Percentiles rank a stretch among this genome's conserved stretches.
Conservation (phyloP, 2,113 vertebrate genomes). For the Dicrurus megarhynchus region DNA sequence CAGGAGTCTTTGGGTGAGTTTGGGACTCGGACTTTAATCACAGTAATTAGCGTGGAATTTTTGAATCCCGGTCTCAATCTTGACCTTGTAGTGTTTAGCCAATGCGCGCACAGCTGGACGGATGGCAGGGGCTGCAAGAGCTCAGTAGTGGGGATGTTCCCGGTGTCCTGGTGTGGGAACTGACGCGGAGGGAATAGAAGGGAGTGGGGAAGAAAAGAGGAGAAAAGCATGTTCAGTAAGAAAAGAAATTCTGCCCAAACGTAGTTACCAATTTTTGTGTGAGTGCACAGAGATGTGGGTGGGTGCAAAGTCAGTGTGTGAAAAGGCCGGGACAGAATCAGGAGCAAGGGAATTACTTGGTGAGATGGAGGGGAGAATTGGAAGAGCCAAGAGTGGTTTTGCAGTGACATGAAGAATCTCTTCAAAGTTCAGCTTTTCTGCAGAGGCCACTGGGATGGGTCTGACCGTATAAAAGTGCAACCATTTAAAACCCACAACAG, state of each 20-base stretch:
- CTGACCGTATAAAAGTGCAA: background rate
- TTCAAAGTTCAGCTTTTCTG: background rate
- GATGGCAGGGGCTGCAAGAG: background rate
- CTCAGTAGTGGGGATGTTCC: background rate
- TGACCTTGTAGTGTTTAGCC: conserved; percentile 58
- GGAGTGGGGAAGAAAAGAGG: background rate
- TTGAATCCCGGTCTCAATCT: conserved; percentile 23
- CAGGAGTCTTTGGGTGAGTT: background rate
- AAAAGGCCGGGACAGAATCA: background rate
- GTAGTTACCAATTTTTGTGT: background rate
- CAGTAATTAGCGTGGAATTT: conserved; percentile 68
- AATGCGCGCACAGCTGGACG: background rate
- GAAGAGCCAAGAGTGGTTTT: background rate
- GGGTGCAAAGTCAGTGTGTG: background rate
- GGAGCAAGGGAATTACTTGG: background rate
- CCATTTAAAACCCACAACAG: too few relatives aligned
- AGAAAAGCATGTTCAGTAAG: background rate
- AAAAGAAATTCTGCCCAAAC: background rate
- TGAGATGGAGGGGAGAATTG: background rate
- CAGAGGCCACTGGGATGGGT: background rate
- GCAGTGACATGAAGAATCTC: background rate
- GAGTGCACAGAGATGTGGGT: background rate
- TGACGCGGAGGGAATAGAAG: background rate
- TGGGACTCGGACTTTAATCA: conserved; percentile 48
- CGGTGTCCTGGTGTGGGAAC: background rate